Evolutionary conservation across 2,797 vertebrate genomes (phyloP).

Genomic region (Characodon lateralis): DNA sequence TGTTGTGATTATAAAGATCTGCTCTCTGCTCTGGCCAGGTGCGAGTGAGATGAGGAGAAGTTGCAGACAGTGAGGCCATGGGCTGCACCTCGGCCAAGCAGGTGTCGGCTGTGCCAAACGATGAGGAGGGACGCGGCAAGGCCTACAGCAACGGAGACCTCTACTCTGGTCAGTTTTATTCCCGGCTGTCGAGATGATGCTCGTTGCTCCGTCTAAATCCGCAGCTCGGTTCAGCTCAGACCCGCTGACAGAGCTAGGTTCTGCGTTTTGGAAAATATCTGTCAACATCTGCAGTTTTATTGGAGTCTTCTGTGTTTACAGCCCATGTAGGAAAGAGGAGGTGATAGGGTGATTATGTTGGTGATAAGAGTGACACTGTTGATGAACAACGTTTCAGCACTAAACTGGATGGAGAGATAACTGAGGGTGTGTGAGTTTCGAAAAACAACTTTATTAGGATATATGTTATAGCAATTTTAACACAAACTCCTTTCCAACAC

Average conservation of each 20-base stretch:
- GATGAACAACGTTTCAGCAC: conserved; percentile 12
- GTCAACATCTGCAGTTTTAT: conserved; percentile 55
- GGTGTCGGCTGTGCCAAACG: conserved; percentile 98
- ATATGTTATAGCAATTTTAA: not conserved
- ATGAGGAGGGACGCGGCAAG: conserved; percentile 97
- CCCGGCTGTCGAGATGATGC: conserved; percentile 44
- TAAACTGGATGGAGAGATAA: not conserved
- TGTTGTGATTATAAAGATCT: not conserved
- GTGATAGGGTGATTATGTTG: conserved; percentile 20
- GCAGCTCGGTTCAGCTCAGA: conserved; percentile 41
- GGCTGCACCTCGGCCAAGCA: conserved; percentile 99
- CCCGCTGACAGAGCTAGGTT: conserved; percentile 40
- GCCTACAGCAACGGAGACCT: conserved; percentile 98
- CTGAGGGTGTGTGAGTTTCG: not conserved
- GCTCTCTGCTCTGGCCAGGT: conserved; percentile 60
- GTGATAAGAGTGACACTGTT: not conserved
- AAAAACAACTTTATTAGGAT: too few species aligned
- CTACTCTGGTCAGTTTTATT: conserved; percentile 88
- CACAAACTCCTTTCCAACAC: too few species aligned
- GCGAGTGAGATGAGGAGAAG: conserved; percentile 81
- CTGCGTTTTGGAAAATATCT: conserved; percentile 55
- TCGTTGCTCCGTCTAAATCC: conserved; percentile 31
- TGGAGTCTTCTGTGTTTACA: conserved; percentile 26
- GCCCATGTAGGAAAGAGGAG: conserved; percentile 44
- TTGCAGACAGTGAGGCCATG: conserved; percentile 91